Evolutionary conservation across 2,888 invertebrate genomes (phyloP).

Genomic region (Molanna angustata): DNA sequence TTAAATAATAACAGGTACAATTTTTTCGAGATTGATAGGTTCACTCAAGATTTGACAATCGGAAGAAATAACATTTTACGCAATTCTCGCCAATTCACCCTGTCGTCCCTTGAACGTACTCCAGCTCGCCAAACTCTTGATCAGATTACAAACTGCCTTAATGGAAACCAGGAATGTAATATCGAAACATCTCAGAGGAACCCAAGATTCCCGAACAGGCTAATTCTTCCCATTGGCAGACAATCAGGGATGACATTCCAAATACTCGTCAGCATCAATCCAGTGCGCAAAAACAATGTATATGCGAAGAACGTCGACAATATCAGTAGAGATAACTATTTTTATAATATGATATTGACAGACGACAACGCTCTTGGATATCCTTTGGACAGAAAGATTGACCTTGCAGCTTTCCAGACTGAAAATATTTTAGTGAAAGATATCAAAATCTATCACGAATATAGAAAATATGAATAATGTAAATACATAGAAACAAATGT

Average conservation of each 20-base stretch:
- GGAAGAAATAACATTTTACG: conserved; percentile 69
- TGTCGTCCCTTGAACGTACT: conserved; percentile 59
- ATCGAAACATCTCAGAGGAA: conserved; percentile 50
- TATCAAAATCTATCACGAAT: no score
- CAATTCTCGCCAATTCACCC: conserved; percentile 64
- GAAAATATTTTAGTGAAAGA: background rate
- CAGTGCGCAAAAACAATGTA: conserved; percentile 54
- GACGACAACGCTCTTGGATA: conserved; percentile 68
- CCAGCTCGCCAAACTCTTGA: conserved; percentile 44
- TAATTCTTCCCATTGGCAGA: conserved; percentile 71
- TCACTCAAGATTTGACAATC: conserved; percentile 57
- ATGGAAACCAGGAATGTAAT: conserved; percentile 44
- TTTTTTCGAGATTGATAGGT: conserved; percentile 36
- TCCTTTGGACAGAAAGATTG: conserved; percentile 70
- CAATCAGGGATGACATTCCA: conserved; percentile 64
- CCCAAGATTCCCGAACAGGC: conserved; percentile 61
- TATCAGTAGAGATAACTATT: background rate
- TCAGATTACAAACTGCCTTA: conserved; percentile 15
- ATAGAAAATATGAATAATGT: no score
- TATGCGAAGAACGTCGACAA: conserved; percentile 53
- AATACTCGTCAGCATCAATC: conserved; percentile 61
- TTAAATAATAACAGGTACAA: conserved; percentile 33
- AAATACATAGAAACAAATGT: no score
- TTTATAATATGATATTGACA: background rate
- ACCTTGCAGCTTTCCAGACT: conserved; percentile 38